phyloP scores from a whole-genome alignment of 2,113 vertebrate species.

The Rallus limicola region DNA sequence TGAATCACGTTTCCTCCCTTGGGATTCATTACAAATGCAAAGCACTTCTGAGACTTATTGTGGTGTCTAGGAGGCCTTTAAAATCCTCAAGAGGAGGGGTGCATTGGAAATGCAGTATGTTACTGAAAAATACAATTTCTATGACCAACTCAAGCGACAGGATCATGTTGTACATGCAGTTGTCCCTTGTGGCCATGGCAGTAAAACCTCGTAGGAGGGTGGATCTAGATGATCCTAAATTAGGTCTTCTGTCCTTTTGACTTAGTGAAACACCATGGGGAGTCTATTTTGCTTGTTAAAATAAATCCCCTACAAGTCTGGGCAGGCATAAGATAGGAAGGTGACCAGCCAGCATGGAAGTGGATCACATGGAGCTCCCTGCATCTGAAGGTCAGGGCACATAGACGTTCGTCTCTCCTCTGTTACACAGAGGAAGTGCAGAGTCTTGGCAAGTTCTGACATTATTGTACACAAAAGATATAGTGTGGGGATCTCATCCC shows the following conservation, averaged over 20 bases:
- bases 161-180: neutral
- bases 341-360: neutral
- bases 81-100: neutral
- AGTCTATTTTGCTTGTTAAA: neutral
- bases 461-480: neutral
- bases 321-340: neutral
- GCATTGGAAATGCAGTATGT: neutral
- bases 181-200: neutral
- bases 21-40: neutral
- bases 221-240: neutral
- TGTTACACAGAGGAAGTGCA: neutral
- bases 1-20: neutral
- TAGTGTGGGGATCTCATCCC: neutral
- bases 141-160: neutral
- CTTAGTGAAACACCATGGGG: neutral
- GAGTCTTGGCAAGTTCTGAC: neutral
- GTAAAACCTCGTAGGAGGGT: neutral
- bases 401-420: neutral
- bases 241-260: neutral
- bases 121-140: neutral
- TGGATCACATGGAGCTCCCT: neutral
- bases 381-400: neutral
- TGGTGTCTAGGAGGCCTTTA: neutral
- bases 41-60: neutral
- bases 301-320: neutral